phyloP scores from a whole-genome alignment of 2,888 invertebrate species.

The Yponomeuta sedellus region DNA sequence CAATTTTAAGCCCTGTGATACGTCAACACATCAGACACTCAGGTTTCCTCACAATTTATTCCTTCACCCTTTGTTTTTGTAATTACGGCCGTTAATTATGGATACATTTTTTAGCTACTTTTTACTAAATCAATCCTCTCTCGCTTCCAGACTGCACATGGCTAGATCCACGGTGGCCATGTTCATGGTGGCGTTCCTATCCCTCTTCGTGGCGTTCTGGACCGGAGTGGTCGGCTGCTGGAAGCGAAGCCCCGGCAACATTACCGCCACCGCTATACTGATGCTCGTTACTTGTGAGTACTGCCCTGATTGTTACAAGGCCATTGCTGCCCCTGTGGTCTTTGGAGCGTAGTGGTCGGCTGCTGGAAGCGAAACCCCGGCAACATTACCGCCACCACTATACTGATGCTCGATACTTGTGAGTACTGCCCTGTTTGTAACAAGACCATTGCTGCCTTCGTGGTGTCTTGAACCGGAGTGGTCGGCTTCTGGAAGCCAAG shows the following conservation, averaged over 20 bases:
- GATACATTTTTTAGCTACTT: no score
- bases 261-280: conserved; percentile 93
- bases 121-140: neutral
- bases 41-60: no score
- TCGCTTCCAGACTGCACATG: conserved; percentile 80
- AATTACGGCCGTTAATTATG: no score
- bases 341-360: conserved; percentile 97
- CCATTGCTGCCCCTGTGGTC: conserved; percentile 81
- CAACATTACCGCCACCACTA: conserved; percentile 94
- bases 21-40: no score
- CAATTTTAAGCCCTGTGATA: no score
- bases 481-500: conserved; percentile 98
- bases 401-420: conserved; percentile 91
- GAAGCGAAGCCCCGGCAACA: conserved; percentile 95
- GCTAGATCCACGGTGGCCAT: conserved; percentile 95
- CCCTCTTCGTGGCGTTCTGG: conserved; percentile 95
- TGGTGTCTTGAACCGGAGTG: conserved; percentile 96
- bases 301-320: neutral
- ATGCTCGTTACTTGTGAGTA: conserved; percentile 91
- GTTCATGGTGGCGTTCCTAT: conserved; percentile 93
- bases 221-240: conserved; percentile 98
- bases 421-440: conserved; percentile 74
- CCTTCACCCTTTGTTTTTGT: no score
- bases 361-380: conserved; percentile 97
- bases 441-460: no score